These are phyloP conservation scores for Trichogramma evanescens DNA, from an alignment of 2,888 invertebrate species.

Conservation along the genomic window DNA sequence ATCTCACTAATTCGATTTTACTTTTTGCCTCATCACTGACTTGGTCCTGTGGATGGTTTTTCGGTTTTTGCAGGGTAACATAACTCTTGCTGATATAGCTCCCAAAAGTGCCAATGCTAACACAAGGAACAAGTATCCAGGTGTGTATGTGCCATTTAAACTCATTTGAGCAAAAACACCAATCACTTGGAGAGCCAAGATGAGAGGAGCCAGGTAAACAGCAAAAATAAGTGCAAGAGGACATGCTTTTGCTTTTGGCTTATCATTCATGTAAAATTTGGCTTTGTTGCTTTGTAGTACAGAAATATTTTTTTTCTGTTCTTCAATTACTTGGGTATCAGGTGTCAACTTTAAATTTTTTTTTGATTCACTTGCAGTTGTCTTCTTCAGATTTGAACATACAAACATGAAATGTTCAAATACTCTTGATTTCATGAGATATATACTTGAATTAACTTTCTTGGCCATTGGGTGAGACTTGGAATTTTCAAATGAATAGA, in stretches of 20 bases:
- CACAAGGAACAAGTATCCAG: slow-evolving; percentile 41
- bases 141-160: slow-evolving; percentile 39
- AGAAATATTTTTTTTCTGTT: slow-evolving; percentile 9
- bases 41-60: slow-evolving; percentile 22
- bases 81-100: slow-evolving; percentile 36
- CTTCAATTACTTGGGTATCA: not conserved
- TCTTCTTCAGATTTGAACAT: slow-evolving; percentile 28
- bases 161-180: slow-evolving; percentile 32
- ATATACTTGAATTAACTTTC: slow-evolving; percentile 35
- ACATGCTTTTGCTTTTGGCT: slow-evolving; percentile 30
- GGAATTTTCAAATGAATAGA: slow-evolving; percentile 41
- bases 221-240: slow-evolving; percentile 31
- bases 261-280: slow-evolving; percentile 22
- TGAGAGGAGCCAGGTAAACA: slow-evolving; percentile 36
- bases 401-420: slow-evolving; percentile 31
- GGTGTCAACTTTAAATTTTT: slow-evolving; percentile 7
- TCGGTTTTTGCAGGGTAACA: slow-evolving; percentile 30
- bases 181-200: slow-evolving; percentile 34
- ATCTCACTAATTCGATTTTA: slow-evolving; percentile 6
- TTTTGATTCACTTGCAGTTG: slow-evolving; percentile 6
- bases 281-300: not conserved
- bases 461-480: slow-evolving; percentile 38
- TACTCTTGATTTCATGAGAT: slow-evolving; percentile 29
- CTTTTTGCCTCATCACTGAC: slow-evolving; percentile 31
- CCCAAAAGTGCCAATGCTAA: slow-evolving; percentile 38